Base-by-base conservation (phyloP, 2,797 vertebrate species). In the Alcedo atthis region DNA sequence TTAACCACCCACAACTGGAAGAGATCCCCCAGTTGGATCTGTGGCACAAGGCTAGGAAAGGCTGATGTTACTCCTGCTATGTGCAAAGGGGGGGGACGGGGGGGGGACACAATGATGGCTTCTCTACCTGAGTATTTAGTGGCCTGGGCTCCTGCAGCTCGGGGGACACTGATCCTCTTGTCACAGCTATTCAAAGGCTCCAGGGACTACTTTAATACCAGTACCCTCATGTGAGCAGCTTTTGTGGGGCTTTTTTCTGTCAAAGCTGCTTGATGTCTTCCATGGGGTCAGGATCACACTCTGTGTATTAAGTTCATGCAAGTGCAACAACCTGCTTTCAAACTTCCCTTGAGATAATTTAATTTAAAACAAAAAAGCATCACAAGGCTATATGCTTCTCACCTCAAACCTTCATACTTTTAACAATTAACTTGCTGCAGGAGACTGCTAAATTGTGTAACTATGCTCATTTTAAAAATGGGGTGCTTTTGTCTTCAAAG, bases 401-500 rank as follows among this genome's bases (percentile, higher is more conserved):
- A 87, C n/a, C 54, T 86, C 66, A 86, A 73, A 81, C 16, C 9
- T 81, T 69, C 61, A n/a, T 33, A 15, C 21, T 79, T 89, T 43
- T 67, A 69, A 62, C 40, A 81, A 81, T 45, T 64, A 82, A 68
- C 48, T 80, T n/a, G 48, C 59, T 87, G 46, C 40, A 77, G 84
- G 53, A 91, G 48, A 40, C 25, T 59, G 40, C 37, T 68, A 86
- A 90, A 78, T 45, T 79, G 68, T 28, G 17, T 67, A 87, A 92
- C 21, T 64, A 13, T 1, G 4, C 63, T 83, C 11, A 66, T 83
- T 94, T 75, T 16, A 86, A 91, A 85, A 16, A 7, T 45, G 5
- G 12, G 82, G 85, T 92, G 92, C 96, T 97, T 97, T 92, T 95
- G 90, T 97, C 94, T 97, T 97, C 92, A 75, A 95, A 96, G 92